phyloP scores from a whole-genome alignment of 2,113 vertebrate genomes.

The Aplodontia rufa region DNA sequence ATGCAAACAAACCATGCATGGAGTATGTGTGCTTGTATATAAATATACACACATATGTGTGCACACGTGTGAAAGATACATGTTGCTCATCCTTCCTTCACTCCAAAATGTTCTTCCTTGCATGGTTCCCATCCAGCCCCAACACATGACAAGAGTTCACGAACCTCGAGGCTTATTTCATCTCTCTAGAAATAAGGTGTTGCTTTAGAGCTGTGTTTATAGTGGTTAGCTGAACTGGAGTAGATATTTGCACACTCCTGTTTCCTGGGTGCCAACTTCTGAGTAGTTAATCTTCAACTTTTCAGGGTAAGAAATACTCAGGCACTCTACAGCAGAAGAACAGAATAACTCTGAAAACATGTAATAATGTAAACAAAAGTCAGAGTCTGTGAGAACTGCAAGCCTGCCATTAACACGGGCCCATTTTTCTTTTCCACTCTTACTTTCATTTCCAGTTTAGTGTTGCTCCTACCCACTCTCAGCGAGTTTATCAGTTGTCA shows the following conservation, averaged over 20 bases:
- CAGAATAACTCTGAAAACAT: neutral
- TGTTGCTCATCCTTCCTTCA: neutral
- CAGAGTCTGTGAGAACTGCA: neutral
- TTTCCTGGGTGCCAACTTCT: neutral
- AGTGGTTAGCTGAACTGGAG: neutral
- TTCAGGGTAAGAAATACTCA: neutral
- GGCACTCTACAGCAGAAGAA: neutral
- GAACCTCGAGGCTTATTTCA: neutral
- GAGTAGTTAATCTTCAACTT: neutral
- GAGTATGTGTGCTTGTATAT: neutral
- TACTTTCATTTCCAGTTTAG: neutral
- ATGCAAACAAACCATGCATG: neutral
- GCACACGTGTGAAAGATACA: neutral
- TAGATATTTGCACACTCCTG: neutral
- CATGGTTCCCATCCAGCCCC: neutral
- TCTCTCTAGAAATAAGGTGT: neutral
- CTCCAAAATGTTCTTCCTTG: neutral
- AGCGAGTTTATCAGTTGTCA: neutral
- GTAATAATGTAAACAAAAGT: conserved; percentile 12
- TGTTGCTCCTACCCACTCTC: neutral
- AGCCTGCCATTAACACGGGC: neutral
- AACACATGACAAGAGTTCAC: neutral
- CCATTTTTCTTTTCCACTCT: neutral
- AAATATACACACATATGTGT: neutral
- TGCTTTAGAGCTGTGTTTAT: neutral